phyloP scores from a whole-genome alignment of 2,888 invertebrate genomes.

The Nomada hirtipes region DNA sequence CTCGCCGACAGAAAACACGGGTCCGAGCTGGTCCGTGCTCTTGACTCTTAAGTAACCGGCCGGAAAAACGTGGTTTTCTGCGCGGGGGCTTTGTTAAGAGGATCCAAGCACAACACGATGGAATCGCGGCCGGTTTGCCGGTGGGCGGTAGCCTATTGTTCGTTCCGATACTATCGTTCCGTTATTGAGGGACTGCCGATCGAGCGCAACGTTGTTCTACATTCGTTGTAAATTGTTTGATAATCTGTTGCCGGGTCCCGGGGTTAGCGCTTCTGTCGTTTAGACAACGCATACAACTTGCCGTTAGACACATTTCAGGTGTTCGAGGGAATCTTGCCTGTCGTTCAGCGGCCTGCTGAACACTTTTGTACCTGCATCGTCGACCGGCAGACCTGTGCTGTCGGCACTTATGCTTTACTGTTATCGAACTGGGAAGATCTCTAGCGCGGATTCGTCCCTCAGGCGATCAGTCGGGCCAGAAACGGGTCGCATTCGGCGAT shows the following conservation, averaged over 20 bases:
- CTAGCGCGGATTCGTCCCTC: neutral
- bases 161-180: neutral
- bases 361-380: neutral
- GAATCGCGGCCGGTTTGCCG: neutral
- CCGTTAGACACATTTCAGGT: no score
- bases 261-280: no score
- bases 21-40: conserved; percentile 44
- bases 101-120: neutral
- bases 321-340: no score
- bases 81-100: conserved; percentile 8
- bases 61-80: conserved; percentile 53
- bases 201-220: neutral
- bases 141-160: neutral
- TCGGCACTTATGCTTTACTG: no score
- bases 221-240: neutral
- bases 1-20: conserved; percentile 65
- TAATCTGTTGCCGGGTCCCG: no score
- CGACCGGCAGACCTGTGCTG: neutral
- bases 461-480: neutral
- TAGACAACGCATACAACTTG: no score
- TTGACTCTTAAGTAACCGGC: conserved; percentile 20
- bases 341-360: neutral
- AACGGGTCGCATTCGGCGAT: conserved; percentile 2
- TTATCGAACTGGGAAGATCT: neutral
- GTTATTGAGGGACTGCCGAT: neutral